Base-by-base conservation (phyloP, 2,797 vertebrate species). In the Anas acuta region DNA sequence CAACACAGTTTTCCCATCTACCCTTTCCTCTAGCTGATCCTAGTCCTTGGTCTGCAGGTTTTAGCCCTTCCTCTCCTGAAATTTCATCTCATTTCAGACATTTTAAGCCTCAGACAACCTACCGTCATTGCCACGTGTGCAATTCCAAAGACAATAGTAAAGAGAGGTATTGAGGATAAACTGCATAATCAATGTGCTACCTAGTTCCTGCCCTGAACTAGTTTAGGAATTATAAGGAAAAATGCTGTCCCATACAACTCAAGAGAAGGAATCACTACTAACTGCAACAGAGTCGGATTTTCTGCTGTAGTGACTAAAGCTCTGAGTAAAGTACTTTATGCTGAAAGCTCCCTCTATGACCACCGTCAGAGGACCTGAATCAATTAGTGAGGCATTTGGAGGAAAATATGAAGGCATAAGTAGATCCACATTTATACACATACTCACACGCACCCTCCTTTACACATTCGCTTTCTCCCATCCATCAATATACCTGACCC, bases 401-500 rank as follows among this genome's bases (percentile, higher is more conserved):
- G 33, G 60, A 81, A 94, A 77, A 92, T 41, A 79, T 3, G 8
- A 84, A 90, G 39, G 49, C 18, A 73, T 85, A 88, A 88, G 43
- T 12, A 93, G 30, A 73, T 84, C 21, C 25, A 25, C 20, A 2
- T 70, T 90, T 79, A 86, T 37, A 57, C 49, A 37, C 3, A 0
- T 57, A 72, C 41, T 76, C 51, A 61, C 23, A 64, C 49, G 33
- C 45, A 7, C 7, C 17, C 43, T 90, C 33, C 77, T 87, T 94
- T 77, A 75, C 56, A 67, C 78, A 54, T 84, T 88, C 65, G 75
- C 70, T 37, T 87, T 80, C 74, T 72, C 47, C 61, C 87, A 71
- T 67, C 61, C 90, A 95, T 92, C 81, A 86, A 67, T 82, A 90
- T 53, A 89, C 89, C 92, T 95, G 95, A 95, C 96, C 95, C 92